Evolutionary conservation across 2,797 vertebrate species (phyloP).

Genomic region (Enteromius viviparus): DNA sequence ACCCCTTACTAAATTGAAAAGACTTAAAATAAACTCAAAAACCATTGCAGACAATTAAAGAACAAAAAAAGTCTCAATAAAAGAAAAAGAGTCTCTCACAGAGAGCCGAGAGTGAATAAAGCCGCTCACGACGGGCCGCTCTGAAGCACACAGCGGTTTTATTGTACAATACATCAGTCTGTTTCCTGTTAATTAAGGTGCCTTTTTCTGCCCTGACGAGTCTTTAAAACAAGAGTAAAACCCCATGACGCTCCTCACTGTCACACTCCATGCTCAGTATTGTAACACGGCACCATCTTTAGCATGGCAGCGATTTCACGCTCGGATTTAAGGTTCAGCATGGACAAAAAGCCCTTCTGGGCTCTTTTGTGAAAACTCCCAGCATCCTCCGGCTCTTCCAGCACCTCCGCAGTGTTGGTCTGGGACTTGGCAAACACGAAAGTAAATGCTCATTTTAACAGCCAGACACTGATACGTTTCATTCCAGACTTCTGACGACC

Average conservation of each 20-base stretch:
- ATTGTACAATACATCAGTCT: slow-evolving; percentile 29
- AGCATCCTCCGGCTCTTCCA: slow-evolving; percentile 72
- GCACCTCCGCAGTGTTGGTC: slow-evolving; percentile 68
- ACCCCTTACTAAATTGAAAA: neutral
- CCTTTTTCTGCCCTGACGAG: slow-evolving; percentile 63
- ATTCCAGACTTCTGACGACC: slow-evolving; percentile 8
- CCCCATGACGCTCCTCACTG: slow-evolving; percentile 53
- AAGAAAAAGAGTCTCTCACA: neutral
- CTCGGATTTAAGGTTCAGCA: slow-evolving; percentile 68
- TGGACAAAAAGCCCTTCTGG: slow-evolving; percentile 70
- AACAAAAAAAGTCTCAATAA: neutral
- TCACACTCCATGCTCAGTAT: slow-evolving; percentile 56
- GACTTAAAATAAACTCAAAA: neutral
- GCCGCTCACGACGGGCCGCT: neutral
- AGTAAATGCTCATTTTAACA: slow-evolving; percentile 59
- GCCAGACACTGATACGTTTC: slow-evolving; percentile 29
- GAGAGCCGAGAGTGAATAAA: slow-evolving; percentile 1
- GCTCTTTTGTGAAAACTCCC: slow-evolving; percentile 71
- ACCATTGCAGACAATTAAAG: neutral
- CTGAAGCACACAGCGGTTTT: slow-evolving; percentile 30
- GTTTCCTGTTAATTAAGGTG: slow-evolving; percentile 45
- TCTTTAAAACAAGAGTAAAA: slow-evolving; percentile 61
- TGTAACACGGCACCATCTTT: slow-evolving; percentile 59
- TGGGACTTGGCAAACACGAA: slow-evolving; percentile 69
- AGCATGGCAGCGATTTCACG: slow-evolving; percentile 74